Evolutionary conservation across 2,113 vertebrate genomes (phyloP).

Genomic region (Chaetura pelagica): DNA sequence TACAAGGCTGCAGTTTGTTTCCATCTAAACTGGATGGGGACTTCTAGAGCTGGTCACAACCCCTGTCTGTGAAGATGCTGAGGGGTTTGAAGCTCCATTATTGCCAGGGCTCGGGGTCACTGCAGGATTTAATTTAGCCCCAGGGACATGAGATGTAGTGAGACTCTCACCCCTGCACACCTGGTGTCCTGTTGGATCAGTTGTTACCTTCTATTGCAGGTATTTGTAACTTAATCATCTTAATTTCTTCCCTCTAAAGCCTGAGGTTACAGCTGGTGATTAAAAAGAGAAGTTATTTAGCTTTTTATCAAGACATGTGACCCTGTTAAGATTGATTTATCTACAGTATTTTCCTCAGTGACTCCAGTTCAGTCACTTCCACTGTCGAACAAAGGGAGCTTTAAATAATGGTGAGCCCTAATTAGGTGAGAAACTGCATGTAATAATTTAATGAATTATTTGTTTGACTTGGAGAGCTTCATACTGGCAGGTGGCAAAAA

Average conservation of each 20-base stretch:
- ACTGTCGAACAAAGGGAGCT: background rate
- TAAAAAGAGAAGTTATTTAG: background rate
- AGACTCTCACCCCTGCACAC: background rate
- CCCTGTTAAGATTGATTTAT: background rate
- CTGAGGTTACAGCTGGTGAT: background rate
- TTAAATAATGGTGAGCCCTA: conserved; percentile 18
- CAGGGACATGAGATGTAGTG: background rate
- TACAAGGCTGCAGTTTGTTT: background rate
- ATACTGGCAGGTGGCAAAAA: background rate
- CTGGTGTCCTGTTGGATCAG: background rate
- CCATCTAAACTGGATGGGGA: background rate
- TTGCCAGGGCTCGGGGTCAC: background rate
- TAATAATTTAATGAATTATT: background rate
- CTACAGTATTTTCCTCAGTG: background rate
- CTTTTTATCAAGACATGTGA: background rate
- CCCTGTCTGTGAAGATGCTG: background rate
- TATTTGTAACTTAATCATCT: background rate
- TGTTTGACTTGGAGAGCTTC: background rate
- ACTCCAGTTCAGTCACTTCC: background rate
- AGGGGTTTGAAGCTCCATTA: background rate
- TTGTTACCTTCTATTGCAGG: fast-evolving
- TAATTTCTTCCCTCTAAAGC: background rate
- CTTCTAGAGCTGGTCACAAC: background rate
- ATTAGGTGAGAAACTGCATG: background rate
- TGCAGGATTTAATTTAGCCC: background rate